Percentiles rank a stretch among this genome's conserved stretches.
Conservation (phyloP, 2,888 invertebrate species). For the Spilarctia lutea region DNA sequence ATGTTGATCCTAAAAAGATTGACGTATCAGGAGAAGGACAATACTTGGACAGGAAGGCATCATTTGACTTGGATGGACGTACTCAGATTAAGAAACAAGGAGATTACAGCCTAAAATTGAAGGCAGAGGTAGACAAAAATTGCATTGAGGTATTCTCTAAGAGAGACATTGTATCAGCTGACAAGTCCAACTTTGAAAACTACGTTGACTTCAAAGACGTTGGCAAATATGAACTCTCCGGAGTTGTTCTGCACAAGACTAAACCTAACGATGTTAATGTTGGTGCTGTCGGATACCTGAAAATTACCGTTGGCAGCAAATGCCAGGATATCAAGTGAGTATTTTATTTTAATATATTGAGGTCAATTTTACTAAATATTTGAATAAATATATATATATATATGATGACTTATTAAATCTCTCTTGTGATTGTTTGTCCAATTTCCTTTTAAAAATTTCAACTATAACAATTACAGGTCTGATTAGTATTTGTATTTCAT, state of each 20-base stretch:
- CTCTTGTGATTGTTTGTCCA: background rate
- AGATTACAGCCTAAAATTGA: conserved; percentile 76
- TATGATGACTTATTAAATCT: background rate
- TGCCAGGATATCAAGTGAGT: conserved; percentile 87
- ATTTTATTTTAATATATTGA: background rate
- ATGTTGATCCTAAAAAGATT: conserved; percentile 85
- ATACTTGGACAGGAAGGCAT: conserved; percentile 87
- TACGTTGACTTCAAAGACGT: conserved; percentile 86
- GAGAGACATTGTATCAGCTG: conserved; percentile 83
- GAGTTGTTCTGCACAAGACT: conserved; percentile 85
- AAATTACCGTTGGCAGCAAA: conserved; percentile 81
- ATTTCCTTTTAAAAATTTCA: too few relatives aligned
- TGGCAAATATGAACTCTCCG: conserved; percentile 88
- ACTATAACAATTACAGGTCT: too few relatives aligned
- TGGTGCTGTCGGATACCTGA: conserved; percentile 85
- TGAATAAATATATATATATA: too few relatives aligned
- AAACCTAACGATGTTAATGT: conserved; percentile 85
- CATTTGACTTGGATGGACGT: conserved; percentile 87
- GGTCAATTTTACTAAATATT: too few relatives aligned
- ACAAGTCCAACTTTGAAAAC: conserved; percentile 88
- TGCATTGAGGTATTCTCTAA: conserved; percentile 83
- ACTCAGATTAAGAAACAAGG: conserved; percentile 75
- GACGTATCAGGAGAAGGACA: conserved; percentile 85
- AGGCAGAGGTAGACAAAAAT: conserved; percentile 64
- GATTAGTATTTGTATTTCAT: too few relatives aligned